phyloP scores from a whole-genome alignment of 2,888 invertebrate species.

The Lasioglossum oenotherae region DNA sequence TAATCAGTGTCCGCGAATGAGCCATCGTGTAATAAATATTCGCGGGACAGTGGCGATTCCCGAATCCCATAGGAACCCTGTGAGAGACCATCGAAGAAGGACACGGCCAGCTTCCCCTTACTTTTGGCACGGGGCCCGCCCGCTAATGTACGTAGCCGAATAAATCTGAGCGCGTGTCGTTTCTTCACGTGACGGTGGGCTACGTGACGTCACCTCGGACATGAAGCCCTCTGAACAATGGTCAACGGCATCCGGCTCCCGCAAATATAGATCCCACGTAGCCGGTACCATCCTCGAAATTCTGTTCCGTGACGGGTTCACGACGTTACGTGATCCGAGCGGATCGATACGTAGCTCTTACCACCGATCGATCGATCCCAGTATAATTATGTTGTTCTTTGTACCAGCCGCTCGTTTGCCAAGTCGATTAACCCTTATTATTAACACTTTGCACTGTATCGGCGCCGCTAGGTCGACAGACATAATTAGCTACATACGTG shows the following conservation, averaged over 20 bases:
- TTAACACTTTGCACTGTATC: neutral
- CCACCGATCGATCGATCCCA: neutral
- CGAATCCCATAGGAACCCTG: neutral
- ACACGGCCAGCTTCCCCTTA: conserved; percentile 8
- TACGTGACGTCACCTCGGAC: conserved; percentile 27
- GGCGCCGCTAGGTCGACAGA: neutral
- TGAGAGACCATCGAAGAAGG: neutral
- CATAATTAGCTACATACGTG: neutral
- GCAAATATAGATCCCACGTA: conserved; percentile 7
- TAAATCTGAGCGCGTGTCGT: conserved; percentile 28
- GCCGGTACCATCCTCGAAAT: neutral
- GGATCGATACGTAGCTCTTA: neutral
- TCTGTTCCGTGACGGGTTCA: conserved; percentile 2
- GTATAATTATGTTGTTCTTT: neutral
- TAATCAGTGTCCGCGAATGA: neutral
- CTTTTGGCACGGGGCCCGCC: conserved; percentile 29
- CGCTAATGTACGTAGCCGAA: conserved; percentile 24
- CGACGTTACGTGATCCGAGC: neutral
- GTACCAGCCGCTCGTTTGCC: neutral
- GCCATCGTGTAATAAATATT: neutral
- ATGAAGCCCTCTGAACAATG: neutral
- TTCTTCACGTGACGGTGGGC: conserved; percentile 16
- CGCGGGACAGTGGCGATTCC: neutral
- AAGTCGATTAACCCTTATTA: conserved; percentile 1
- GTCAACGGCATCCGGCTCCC: neutral